These are phyloP conservation scores for Chelonoidis abingdonii DNA, from an alignment of 2,113 vertebrate species.

Conservation along the genomic window DNA sequence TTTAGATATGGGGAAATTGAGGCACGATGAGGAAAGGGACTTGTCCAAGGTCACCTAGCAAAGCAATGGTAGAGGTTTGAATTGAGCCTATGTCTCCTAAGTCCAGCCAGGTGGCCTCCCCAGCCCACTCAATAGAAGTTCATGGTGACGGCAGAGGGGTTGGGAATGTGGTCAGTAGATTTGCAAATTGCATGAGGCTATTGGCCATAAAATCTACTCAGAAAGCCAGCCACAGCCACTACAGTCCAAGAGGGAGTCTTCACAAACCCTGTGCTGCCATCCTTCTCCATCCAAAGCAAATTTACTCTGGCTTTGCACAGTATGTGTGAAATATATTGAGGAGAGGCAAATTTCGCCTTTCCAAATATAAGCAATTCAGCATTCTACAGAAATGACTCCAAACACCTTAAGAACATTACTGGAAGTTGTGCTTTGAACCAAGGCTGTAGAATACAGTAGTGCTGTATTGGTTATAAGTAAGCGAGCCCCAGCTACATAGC, in stretches of 20 bases:
- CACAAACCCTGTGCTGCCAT: not conserved
- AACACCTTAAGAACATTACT: not conserved
- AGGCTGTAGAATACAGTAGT: not conserved
- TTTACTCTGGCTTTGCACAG: not conserved
- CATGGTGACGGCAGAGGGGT: not conserved
- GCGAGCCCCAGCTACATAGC: not conserved
- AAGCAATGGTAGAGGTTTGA: not conserved
- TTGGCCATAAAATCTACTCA: not conserved
- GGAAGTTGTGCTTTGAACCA: not conserved
- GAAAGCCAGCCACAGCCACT: not conserved
- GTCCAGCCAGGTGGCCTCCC: not conserved
- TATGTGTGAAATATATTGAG: not conserved
- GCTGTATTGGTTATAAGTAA: not conserved
- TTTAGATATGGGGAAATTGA: not conserved
- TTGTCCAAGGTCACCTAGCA: not conserved
- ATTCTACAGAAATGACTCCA: not conserved
- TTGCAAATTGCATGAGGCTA: not conserved
- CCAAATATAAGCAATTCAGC: not conserved
- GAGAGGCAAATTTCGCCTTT: not conserved
- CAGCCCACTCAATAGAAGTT: not conserved
- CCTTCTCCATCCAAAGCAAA: not conserved
- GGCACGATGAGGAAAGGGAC: not conserved
- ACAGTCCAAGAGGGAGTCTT: not conserved
- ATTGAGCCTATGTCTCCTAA: not conserved
- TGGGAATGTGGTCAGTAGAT: not conserved